Conservation (phyloP, 2,797 vertebrate genomes). For the Heterohyrax brucei region DNA sequence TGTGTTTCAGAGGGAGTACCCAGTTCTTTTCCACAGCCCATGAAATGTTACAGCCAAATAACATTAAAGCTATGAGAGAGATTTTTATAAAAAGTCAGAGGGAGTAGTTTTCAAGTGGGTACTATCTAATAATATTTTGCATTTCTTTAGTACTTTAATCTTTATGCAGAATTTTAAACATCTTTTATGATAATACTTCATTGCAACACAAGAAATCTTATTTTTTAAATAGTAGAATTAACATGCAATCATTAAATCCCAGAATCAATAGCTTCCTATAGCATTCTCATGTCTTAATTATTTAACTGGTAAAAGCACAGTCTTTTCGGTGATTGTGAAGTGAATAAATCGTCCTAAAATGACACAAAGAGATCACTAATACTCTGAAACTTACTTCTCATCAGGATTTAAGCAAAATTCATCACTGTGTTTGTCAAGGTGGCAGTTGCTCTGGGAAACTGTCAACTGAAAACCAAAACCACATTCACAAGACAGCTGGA, state of each 20-base stretch:
- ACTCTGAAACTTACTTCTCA: conserved; percentile 27
- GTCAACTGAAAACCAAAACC: conserved; percentile 71
- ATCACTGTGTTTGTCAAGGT: conserved; percentile 32
- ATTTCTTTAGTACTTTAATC: conserved; percentile 50
- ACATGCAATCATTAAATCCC: neutral
- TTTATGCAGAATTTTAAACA: conserved; percentile 60
- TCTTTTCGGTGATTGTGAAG: conserved; percentile 7
- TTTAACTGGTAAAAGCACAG: conserved; percentile 41
- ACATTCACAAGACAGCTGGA: conserved; percentile 48
- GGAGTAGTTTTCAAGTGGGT: conserved; percentile 17
- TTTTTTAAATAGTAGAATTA: conserved; percentile 17
- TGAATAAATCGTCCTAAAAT: conserved; percentile 33
- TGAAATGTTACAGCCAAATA: conserved; percentile 27
- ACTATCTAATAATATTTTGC: conserved; percentile 2
- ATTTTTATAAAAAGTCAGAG: neutral
- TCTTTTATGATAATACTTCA: conserved; percentile 2
- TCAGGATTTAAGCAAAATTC: neutral
- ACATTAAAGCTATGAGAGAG: neutral
- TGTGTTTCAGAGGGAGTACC: conserved; percentile 3
- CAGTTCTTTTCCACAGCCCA: neutral
- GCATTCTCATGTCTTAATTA: conserved; percentile 3
- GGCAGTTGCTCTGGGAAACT: conserved; percentile 43
- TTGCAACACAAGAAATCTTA: neutral
- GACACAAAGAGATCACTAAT: conserved; percentile 22
- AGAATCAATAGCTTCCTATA: neutral